These are phyloP conservation scores for Bombus impatiens DNA, from an alignment of 1,140 invertebrate species.

Conservation along the genomic window DNA sequence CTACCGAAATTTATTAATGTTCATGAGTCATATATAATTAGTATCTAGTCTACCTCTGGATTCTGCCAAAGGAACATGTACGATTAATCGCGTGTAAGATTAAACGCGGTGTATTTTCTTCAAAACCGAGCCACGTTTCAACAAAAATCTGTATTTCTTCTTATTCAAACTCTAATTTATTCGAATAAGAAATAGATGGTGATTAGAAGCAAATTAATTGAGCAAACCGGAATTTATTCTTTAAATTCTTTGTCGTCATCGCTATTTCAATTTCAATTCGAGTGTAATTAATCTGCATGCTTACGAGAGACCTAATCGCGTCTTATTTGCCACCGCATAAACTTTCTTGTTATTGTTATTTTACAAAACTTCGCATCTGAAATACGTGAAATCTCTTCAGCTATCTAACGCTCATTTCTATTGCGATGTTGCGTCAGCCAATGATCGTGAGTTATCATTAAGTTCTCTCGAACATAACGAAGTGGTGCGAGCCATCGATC, in stretches of 20 bases:
- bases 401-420: neutral
- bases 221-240: too few species aligned
- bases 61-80: neutral
- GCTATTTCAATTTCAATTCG: fast-evolving
- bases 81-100: too few species aligned
- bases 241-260: neutral
- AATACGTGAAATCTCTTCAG: too few species aligned
- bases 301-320: too few species aligned
- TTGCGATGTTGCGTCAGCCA: neutral
- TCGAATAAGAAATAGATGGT: neutral
- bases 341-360: too few species aligned
- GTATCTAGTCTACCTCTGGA: neutral
- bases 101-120: neutral
- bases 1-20: neutral
- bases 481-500: neutral
- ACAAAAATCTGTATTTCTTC: neutral
- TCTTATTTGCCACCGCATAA: fast-evolving
- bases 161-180: neutral
- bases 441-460: too few species aligned
- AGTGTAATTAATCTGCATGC: too few species aligned
- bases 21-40: neutral
- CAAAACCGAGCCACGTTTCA: too few species aligned
- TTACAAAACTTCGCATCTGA: neutral
- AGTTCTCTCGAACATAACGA: neutral
- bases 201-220: too few species aligned